Conservation (phyloP, 2,888 invertebrate species). For the Drosophila atripex region DNA sequence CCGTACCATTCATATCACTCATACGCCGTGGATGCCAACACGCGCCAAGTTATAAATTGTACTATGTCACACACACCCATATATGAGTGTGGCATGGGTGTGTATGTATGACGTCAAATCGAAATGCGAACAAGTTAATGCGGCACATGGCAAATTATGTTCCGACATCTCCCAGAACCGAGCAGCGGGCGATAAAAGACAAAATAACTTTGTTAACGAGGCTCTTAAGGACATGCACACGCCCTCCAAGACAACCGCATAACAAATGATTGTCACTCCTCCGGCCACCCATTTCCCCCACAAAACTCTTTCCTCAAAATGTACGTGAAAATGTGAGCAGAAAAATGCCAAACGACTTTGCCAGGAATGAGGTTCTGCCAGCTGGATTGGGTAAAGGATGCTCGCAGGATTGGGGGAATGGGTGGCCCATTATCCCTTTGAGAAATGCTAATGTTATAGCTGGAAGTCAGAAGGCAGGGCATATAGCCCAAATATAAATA, state of each 20-base stretch:
- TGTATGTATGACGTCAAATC: conserved; percentile 61
- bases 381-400: neutral
- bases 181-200: conserved; percentile 73
- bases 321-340: conserved; percentile 61
- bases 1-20: conserved; percentile 50
- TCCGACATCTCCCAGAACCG: conserved; percentile 57
- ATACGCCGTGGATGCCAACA: conserved; percentile 70
- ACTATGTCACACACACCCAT: conserved; percentile 52
- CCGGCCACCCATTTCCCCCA: neutral
- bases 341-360: conserved; percentile 65
- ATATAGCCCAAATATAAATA: conserved; percentile 70
- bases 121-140: conserved; percentile 65
- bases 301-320: conserved; percentile 12
- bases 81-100: neutral
- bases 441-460: conserved; percentile 69
- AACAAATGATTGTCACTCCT: conserved; percentile 37
- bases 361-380: conserved; percentile 9
- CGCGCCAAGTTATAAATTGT: conserved; percentile 65
- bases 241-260: conserved; percentile 19
- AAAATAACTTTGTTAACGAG: conserved; percentile 80
- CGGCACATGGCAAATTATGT: conserved; percentile 74
- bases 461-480: conserved; percentile 25
- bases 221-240: conserved; percentile 68
- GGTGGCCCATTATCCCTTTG: conserved; percentile 64
- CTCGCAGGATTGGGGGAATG: neutral